Percentiles rank a stretch among this genome's conserved stretches.
phyloP scores from a whole-genome alignment of 2,888 invertebrate genomes.

The Aphidoletes aphidimyza region DNA sequence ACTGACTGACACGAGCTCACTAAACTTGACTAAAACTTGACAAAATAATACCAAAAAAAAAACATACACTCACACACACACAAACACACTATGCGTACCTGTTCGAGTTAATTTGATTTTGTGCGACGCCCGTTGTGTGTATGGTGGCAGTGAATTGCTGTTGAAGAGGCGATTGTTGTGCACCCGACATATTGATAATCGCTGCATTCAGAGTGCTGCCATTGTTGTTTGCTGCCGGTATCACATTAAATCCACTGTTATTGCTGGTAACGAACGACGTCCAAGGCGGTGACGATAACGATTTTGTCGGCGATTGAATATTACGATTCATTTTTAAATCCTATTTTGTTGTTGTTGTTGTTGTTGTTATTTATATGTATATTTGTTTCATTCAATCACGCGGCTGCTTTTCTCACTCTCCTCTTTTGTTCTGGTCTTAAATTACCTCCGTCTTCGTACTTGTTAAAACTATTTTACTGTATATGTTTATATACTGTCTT shows the following conservation, averaged over 20 bases:
- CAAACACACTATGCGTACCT: constrained; percentile 6
- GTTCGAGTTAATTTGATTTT: constrained; percentile 53
- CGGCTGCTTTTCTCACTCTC: background rate
- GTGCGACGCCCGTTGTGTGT: constrained; percentile 12
- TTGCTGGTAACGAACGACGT: constrained; percentile 44
- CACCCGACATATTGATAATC: constrained; percentile 26
- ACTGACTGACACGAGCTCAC: background rate
- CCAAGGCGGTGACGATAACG: constrained; percentile 47
- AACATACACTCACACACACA: too few species aligned
- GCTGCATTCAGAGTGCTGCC: constrained; percentile 21
- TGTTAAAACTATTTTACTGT: too few species aligned
- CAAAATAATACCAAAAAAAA: too few species aligned
- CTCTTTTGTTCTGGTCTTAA: too few species aligned
- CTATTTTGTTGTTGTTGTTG: background rate
- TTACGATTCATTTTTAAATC: constrained; percentile 51
- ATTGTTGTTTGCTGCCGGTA: constrained; percentile 40
- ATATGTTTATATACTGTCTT: background rate
- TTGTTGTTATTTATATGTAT: background rate
- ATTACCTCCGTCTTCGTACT: too few species aligned
- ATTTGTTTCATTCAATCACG: too few species aligned
- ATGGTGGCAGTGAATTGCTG: constrained; percentile 51
- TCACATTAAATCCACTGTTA: constrained; percentile 52
- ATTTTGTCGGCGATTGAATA: constrained; percentile 50
- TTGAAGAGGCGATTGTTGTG: constrained; percentile 9
- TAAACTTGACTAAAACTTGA: background rate